Conservation (phyloP, 2,888 invertebrate species). For the Morpho helenor region DNA sequence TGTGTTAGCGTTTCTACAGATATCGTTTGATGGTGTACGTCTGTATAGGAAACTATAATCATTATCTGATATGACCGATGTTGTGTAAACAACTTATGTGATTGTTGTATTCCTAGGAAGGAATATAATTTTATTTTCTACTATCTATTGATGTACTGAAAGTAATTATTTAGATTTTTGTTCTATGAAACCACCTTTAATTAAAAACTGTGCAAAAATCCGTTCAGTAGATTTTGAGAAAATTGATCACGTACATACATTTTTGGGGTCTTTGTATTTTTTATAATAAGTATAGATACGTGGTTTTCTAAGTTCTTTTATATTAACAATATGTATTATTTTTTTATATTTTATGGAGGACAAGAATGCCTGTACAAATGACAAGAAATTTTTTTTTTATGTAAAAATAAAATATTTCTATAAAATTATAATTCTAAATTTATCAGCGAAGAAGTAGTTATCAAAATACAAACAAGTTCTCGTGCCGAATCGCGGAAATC, state of each 20-base stretch:
- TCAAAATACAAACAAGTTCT: slow-evolving; percentile 27
- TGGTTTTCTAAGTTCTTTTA: neutral
- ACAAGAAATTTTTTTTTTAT: neutral
- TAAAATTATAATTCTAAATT: neutral
- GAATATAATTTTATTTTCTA: slow-evolving; percentile 37
- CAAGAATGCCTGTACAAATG: too few species aligned
- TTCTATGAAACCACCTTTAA: too few species aligned
- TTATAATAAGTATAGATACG: too few species aligned
- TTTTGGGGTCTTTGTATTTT: too few species aligned
- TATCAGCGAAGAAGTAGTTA: slow-evolving; percentile 11
- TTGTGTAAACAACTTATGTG: slow-evolving; percentile 42
- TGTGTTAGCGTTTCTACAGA: slow-evolving; percentile 35
- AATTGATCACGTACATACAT: too few species aligned
- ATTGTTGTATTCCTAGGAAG: slow-evolving; percentile 33
- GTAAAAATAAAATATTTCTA: neutral
- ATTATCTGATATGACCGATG: slow-evolving; percentile 47
- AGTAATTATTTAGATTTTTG: slow-evolving; percentile 26
- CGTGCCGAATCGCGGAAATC: slow-evolving; percentile 66
- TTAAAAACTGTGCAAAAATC: too few species aligned
- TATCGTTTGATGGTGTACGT: slow-evolving; percentile 31
- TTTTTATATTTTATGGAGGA: too few species aligned
- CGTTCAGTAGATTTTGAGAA: too few species aligned
- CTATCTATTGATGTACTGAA: slow-evolving; percentile 29
- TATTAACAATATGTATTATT: too few species aligned
- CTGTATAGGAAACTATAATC: slow-evolving; percentile 46